These are phyloP conservation scores for Alligator sinensis DNA, from an alignment of 2,113 vertebrate species.

Conservation along the genomic window DNA sequence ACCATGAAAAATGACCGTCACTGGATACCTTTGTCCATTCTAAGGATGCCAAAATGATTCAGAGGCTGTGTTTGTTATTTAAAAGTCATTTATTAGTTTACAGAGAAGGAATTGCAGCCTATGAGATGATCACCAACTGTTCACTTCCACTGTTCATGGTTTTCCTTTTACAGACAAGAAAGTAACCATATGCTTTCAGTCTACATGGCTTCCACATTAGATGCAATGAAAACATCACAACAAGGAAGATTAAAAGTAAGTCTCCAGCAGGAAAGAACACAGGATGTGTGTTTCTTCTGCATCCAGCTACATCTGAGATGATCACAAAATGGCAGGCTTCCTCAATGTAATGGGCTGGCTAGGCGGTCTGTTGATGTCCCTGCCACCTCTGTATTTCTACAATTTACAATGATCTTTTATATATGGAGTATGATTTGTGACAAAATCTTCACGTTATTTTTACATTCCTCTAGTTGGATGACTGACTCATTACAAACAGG, in stretches of 20 bases:
- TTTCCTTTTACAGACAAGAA: background rate
- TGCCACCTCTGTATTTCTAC: conserved; percentile 9
- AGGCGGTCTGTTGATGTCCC: background rate
- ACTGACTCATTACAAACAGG: background rate
- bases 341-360: accelerated
- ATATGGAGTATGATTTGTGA: background rate
- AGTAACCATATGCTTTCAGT: background rate
- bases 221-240: background rate
- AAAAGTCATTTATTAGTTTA: background rate
- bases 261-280: no score
- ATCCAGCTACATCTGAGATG: background rate
- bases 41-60: background rate
- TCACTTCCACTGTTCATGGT: background rate
- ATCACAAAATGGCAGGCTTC: conserved; percentile 12
- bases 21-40: background rate
- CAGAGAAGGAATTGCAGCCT: background rate
- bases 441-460: background rate
- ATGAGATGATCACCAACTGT: background rate
- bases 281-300: no score
- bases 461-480: background rate
- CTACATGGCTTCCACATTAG: background rate
- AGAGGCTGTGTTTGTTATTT: background rate
- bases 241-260: background rate
- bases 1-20: background rate
- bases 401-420: background rate